Percentiles rank a stretch among this genome's conserved stretches.
These are phyloP conservation scores for Sycophaga agraensis DNA, from an alignment of 1,140 invertebrate genomes.

Conservation along the genomic window DNA sequence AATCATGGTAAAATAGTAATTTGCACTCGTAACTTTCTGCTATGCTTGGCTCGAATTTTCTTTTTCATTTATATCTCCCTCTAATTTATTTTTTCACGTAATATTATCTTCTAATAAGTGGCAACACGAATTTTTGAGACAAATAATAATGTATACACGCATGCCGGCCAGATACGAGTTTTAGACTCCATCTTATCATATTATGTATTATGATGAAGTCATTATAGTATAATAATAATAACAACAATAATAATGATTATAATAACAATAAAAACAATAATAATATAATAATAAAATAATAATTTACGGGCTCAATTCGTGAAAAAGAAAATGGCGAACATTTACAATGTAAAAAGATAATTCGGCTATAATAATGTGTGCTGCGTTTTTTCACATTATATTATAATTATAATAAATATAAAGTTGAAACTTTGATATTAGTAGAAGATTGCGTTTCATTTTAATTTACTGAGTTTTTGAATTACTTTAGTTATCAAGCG, in stretches of 20 bases:
- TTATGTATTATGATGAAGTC: neutral
- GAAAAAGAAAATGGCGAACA: neutral
- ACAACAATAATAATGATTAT: no score
- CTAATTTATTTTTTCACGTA: no score
- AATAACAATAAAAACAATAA: neutral
- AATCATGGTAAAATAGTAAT: neutral
- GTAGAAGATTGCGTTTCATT: neutral
- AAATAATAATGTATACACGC: neutral
- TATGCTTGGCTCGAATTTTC: slow-evolving; percentile 13
- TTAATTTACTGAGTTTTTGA: no score
- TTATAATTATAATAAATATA: neutral
- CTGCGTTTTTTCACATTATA: neutral
- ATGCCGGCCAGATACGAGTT: slow-evolving; percentile 16
- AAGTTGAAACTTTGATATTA: neutral
- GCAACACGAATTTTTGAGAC: neutral
- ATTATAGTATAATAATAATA: no score
- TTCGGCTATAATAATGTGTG: neutral
- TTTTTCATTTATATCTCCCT: neutral
- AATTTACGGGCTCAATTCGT: no score
- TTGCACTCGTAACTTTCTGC: slow-evolving; percentile 18
- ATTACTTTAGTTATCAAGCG: neutral
- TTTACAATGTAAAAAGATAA: neutral
- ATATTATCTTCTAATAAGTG: neutral
- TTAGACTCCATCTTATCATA: slow-evolving; percentile 9
- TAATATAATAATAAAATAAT: no score